phyloP scores from a whole-genome alignment of 2,888 invertebrate genomes.

The Eurois occulta region DNA sequence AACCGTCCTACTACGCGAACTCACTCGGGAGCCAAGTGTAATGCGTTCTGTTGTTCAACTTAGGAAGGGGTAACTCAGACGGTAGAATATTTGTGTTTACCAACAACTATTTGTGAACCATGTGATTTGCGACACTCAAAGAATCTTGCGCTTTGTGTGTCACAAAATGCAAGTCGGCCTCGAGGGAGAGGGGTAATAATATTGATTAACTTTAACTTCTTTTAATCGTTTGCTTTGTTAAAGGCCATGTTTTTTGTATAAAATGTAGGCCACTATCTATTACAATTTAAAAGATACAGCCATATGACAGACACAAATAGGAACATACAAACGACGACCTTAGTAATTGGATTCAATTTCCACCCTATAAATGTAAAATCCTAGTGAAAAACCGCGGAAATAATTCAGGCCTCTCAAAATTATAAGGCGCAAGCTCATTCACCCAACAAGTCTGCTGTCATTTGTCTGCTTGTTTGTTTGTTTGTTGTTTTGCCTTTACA shows the following conservation, averaged over 20 bases:
- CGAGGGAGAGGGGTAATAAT: neutral
- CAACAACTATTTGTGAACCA: neutral
- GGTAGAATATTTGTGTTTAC: neutral
- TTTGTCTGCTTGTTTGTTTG: too few relatives aligned
- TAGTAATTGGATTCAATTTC: neutral
- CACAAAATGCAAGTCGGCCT: neutral
- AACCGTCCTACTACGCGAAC: constrained; percentile 31
- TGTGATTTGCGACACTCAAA: neutral
- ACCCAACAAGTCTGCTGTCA: too few relatives aligned
- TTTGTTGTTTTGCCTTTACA: too few relatives aligned
- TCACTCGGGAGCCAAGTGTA: constrained; percentile 29
- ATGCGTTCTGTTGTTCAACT: constrained; percentile 34
- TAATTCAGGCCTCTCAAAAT: too few relatives aligned
- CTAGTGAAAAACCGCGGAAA: too few relatives aligned
- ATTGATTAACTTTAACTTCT: neutral
- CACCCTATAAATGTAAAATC: too few relatives aligned
- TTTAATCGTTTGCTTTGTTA: neutral
- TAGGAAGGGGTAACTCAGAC: neutral
- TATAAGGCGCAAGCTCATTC: too few relatives aligned
- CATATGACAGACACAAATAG: neutral
- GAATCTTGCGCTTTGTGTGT: neutral
- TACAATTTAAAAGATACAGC: neutral
- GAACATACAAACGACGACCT: neutral
- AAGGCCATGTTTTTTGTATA: neutral
- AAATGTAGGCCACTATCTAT: neutral